These are phyloP conservation scores for Drosophila bipectinata DNA, from an alignment of 1,140 invertebrate genomes.

Conservation along the genomic window DNA sequence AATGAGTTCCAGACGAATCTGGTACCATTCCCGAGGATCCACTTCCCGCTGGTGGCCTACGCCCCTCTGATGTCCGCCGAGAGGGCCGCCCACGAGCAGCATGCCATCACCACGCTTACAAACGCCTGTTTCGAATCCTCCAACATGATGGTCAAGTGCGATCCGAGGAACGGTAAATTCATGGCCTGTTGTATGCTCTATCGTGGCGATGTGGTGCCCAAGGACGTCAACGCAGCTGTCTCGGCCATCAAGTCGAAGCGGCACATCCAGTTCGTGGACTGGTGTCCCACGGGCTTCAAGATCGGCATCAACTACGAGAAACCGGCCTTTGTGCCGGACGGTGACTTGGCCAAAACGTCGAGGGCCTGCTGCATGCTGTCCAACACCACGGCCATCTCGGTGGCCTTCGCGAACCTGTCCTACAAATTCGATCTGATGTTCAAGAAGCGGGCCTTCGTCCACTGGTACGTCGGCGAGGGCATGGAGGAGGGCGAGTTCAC, in stretches of 20 bases:
- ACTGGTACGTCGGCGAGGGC: conserved; percentile 90
- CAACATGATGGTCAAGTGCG: conserved; percentile 93
- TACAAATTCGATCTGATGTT: conserved; percentile 94
- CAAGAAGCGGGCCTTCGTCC: conserved; percentile 91
- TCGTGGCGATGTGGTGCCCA: conserved; percentile 90
- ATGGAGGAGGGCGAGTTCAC: conserved; percentile 92
- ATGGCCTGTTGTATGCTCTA: conserved; percentile 92
- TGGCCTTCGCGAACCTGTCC: conserved; percentile 89
- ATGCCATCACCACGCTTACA: conserved; percentile 89
- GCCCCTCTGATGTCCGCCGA: conserved; percentile 90
- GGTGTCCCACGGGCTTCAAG: conserved; percentile 90
- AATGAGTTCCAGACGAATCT: conserved; percentile 92
- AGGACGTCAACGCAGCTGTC: conserved; percentile 93
- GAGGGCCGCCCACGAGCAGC: conserved; percentile 89
- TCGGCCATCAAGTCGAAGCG: conserved; percentile 92
- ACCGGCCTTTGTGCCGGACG: conserved; percentile 88
- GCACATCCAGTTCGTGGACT: conserved; percentile 89
- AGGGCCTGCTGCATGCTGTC: conserved; percentile 91
- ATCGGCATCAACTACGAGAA: conserved; percentile 89
- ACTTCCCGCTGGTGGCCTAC: conserved; percentile 91
- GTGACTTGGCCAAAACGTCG: conserved; percentile 88
- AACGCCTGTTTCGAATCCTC: conserved; percentile 91
- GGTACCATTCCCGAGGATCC: conserved; percentile 90
- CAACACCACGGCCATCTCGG: conserved; percentile 91
- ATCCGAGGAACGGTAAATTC: conserved; percentile 88